Evolutionary conservation across 1,140 invertebrate genomes (phyloP).

Genomic region (Anagrus nilaparvatae): DNA sequence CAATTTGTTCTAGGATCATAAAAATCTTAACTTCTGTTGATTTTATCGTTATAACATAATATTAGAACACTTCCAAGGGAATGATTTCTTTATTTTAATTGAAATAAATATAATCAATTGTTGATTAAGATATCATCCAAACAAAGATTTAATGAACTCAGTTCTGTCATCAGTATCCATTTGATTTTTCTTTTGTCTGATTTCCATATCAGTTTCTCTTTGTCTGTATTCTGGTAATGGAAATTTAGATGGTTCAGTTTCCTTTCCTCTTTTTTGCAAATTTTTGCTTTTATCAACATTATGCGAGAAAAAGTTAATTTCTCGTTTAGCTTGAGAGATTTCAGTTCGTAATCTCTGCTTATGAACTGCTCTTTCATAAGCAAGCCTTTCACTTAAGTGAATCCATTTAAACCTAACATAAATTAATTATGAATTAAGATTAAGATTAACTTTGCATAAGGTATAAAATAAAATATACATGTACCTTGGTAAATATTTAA

Average conservation of each 20-base stretch:
- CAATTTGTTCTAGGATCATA: no score
- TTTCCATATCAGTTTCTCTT: constrained; percentile 35
- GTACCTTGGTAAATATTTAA: constrained; percentile 85
- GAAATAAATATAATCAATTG: no score
- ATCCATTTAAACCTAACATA: constrained; percentile 80
- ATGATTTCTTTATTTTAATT: no score
- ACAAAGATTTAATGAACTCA: no score
- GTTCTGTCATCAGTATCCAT: no score
- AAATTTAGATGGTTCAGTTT: constrained; percentile 21
- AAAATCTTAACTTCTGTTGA: no score
- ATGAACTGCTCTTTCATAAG: constrained; percentile 81
- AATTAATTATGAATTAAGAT: constrained; percentile 2
- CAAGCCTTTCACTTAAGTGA: constrained; percentile 82
- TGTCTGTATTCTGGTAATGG: constrained; percentile 34
- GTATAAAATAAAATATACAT: no score
- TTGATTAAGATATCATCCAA: no score
- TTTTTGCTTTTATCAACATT: constrained; percentile 71
- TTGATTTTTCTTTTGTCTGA: constrained; percentile 25
- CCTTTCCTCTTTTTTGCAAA: constrained; percentile 42
- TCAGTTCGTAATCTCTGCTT: constrained; percentile 78
- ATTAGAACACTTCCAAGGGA: no score
- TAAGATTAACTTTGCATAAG: no score
- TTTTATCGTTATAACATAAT: no score
- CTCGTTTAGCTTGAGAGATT: constrained; percentile 81
- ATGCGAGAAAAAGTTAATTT: constrained; percentile 72